These are phyloP conservation scores for Oreochromis tanganicae DNA, from an alignment of 2,113 vertebrate species.

Conservation along the genomic window DNA sequence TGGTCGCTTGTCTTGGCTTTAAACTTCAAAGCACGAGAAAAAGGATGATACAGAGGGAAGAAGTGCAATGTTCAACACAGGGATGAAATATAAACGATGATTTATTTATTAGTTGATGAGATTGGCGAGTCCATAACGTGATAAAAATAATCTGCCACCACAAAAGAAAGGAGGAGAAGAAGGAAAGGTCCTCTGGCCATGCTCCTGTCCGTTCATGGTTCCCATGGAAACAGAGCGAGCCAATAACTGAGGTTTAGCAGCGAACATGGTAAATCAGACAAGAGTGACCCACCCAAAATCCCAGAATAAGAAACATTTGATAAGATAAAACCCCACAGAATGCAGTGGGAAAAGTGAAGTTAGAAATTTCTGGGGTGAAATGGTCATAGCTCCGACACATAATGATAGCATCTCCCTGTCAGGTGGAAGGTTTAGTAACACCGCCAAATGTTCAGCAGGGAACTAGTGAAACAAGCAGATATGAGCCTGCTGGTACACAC, in stretches of 20 bases:
- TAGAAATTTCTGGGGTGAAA: background rate
- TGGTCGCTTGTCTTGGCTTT: background rate
- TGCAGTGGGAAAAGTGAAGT: background rate
- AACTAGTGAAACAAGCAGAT: background rate
- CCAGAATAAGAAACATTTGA: background rate
- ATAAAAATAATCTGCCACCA: background rate
- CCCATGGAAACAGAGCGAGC: slow-evolving; percentile 10
- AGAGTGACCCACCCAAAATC: background rate
- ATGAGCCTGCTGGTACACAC: background rate
- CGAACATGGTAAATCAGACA: background rate
- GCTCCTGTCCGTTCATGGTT: background rate
- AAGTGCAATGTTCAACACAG: background rate
- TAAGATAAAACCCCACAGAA: background rate
- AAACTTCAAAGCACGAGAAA: background rate
- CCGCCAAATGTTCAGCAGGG: background rate
- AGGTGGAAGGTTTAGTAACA: background rate
- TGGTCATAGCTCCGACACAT: background rate
- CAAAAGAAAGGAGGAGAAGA: background rate
- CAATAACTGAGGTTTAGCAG: background rate
- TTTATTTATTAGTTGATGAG: background rate
- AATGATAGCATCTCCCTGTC: background rate
- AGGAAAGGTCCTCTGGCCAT: background rate
- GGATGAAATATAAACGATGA: background rate
- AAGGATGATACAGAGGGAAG: background rate
- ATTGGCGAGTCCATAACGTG: background rate